Conservation (phyloP, 2,113 vertebrate species). For the Probosciger aterrimus region DNA sequence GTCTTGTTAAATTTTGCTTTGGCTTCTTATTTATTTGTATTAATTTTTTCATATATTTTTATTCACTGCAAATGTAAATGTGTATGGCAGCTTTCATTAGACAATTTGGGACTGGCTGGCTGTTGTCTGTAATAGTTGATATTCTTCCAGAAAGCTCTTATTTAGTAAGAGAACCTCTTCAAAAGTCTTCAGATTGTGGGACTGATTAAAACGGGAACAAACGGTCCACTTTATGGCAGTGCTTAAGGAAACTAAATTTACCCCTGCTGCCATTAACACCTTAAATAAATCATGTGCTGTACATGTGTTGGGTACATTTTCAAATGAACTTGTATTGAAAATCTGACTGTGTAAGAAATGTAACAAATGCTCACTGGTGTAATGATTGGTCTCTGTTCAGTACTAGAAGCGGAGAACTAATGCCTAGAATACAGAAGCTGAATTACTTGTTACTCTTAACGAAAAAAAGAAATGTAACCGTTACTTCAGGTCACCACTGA, state of each 20-base stretch:
- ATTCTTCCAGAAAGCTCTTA: neutral
- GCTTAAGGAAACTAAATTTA: neutral
- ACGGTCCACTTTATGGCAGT: neutral
- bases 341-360: neutral
- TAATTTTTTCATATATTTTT: neutral
- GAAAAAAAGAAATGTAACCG: neutral
- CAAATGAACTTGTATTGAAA: neutral
- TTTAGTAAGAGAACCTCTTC: neutral
- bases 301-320: neutral
- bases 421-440: slow-evolving; percentile 11
- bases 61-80: neutral
- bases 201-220: neutral
- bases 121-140: neutral
- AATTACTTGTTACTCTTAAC: slow-evolving; percentile 4
- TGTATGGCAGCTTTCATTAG: neutral
- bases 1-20: neutral
- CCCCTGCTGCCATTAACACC: neutral
- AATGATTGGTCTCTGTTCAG: neutral
- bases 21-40: neutral
- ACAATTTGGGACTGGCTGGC: neutral
- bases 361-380: neutral
- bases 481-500: slow-evolving; percentile 40
- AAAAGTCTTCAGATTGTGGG: neutral
- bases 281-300: neutral
- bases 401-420: neutral